Percentiles rank a stretch among this genome's conserved stretches.
These are phyloP conservation scores for Atherinosoma microstoma DNA, from an alignment of 2,797 vertebrate species.

Conservation along the genomic window DNA sequence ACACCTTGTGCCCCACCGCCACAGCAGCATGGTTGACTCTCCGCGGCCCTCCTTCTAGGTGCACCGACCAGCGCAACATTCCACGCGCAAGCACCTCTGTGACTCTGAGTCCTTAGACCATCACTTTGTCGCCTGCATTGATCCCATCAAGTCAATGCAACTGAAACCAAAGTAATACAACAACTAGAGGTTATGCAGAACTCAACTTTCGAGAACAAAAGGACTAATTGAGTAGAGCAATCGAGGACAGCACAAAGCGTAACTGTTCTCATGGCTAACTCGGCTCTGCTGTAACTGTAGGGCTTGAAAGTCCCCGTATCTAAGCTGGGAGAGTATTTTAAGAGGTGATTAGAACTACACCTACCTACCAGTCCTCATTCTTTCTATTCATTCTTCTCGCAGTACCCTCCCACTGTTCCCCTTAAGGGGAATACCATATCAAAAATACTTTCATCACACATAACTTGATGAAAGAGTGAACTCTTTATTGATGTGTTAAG, in stretches of 20 bases:
- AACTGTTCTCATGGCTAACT: slow-evolving; percentile 34
- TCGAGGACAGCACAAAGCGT: slow-evolving; percentile 37
- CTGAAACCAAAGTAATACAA: slow-evolving; percentile 55
- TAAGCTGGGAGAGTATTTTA: slow-evolving; percentile 74
- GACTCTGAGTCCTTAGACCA: slow-evolving; percentile 73
- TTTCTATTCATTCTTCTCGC: slow-evolving; percentile 45
- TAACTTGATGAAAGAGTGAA: background rate
- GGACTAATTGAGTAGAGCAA: slow-evolving; percentile 30
- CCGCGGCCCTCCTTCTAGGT: slow-evolving; percentile 97
- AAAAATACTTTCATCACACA: background rate
- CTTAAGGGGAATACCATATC: slow-evolving; percentile 1
- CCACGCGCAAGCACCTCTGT: slow-evolving; percentile 74
- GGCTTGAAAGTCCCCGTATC: slow-evolving; percentile 56
- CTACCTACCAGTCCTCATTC: slow-evolving; percentile 61
- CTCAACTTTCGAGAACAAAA: slow-evolving; percentile 13
- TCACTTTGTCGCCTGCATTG: slow-evolving; percentile 61
- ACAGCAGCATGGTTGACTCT: slow-evolving; percentile 99
- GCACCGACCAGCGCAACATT: slow-evolving; percentile 99
- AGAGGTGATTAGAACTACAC: slow-evolving; percentile 71
- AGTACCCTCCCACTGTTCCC: slow-evolving; percentile 33
- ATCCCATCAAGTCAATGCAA: slow-evolving; percentile 61
- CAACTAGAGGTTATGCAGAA: slow-evolving; percentile 15
- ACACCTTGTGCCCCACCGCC: slow-evolving; percentile 96
- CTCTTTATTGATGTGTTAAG: background rate
- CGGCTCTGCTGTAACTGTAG: slow-evolving; percentile 60